Evolutionary conservation across 2,113 vertebrate species (phyloP).

Genomic region (Lepidothrix coronata): DNA sequence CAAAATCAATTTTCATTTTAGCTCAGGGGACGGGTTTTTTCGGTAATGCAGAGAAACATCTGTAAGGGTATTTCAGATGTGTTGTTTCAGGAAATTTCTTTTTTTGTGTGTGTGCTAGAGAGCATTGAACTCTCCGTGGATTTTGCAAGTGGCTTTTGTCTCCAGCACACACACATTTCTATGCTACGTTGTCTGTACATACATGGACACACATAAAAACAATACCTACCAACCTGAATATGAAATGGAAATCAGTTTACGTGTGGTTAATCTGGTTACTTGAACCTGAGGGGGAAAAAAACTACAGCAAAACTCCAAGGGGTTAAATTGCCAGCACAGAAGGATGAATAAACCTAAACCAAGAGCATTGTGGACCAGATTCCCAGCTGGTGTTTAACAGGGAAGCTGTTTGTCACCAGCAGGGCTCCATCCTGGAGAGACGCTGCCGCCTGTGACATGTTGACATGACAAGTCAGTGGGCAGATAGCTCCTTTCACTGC

Average conservation of each 20-base stretch:
- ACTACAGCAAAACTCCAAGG: neutral
- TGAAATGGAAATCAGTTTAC: neutral
- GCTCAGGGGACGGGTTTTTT: constrained; percentile 51
- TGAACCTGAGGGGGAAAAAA: neutral
- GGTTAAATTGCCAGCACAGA: neutral
- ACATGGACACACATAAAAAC: too few relatives aligned
- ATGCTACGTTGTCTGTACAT: neutral
- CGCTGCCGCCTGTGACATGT: neutral
- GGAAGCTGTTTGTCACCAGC: neutral
- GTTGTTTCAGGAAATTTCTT: constrained; percentile 72
- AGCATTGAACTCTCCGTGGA: neutral
- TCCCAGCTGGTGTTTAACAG: neutral
- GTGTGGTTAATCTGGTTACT: neutral
- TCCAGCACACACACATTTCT: neutral
- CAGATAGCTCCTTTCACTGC: neutral
- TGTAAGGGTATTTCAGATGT: constrained; percentile 64
- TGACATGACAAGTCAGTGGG: neutral
- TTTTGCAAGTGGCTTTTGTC: constrained; percentile 38
- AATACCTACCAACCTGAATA: neutral
- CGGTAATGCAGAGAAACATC: constrained; percentile 67
- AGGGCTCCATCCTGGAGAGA: neutral
- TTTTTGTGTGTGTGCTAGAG: neutral
- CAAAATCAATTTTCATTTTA: constrained; percentile 79
- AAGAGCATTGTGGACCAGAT: rapidly evolving
- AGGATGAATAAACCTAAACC: neutral